A percentile compares a stretch with the other conserved stretches of the same genome.
phyloP scores from a whole-genome alignment of 2,113 vertebrate species.

The Chionis minor region DNA sequence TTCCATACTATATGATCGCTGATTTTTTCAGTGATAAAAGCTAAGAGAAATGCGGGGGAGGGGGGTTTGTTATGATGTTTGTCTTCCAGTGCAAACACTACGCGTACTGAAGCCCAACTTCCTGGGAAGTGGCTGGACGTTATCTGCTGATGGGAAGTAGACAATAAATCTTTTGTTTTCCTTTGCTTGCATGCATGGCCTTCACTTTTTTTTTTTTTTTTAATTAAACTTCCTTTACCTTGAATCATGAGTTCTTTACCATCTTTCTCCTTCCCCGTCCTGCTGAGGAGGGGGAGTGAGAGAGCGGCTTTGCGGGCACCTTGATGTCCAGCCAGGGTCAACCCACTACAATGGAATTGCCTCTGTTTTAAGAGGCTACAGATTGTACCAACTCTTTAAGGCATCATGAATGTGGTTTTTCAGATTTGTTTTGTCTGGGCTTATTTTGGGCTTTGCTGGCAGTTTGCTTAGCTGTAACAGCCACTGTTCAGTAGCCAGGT shows the following conservation, averaged over 20 bases:
- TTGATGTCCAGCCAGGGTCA: background rate
- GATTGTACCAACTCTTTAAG: background rate
- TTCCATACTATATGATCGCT: background rate
- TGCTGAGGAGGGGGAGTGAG: background rate
- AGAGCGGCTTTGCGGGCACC: background rate
- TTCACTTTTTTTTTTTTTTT: background rate
- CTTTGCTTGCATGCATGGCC: background rate
- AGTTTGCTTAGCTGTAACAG: background rate
- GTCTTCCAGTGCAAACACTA: background rate
- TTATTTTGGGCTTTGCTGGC: background rate
- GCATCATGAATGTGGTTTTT: background rate
- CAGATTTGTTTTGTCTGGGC: background rate
- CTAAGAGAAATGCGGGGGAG: background rate
- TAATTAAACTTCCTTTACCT: background rate
- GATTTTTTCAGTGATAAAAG: background rate
- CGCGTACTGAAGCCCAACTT: background rate
- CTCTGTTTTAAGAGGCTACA: background rate
- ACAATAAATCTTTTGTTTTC: background rate
- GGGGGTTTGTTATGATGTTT: background rate
- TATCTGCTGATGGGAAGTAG: background rate
- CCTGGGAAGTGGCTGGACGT: background rate
- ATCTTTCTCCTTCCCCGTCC: background rate
- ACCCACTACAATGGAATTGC: background rate
- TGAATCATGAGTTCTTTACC: background rate
- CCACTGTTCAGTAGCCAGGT: background rate